phyloP scores from a whole-genome alignment of 2,113 vertebrate species.

The Brachionichthys hirsutus region DNA sequence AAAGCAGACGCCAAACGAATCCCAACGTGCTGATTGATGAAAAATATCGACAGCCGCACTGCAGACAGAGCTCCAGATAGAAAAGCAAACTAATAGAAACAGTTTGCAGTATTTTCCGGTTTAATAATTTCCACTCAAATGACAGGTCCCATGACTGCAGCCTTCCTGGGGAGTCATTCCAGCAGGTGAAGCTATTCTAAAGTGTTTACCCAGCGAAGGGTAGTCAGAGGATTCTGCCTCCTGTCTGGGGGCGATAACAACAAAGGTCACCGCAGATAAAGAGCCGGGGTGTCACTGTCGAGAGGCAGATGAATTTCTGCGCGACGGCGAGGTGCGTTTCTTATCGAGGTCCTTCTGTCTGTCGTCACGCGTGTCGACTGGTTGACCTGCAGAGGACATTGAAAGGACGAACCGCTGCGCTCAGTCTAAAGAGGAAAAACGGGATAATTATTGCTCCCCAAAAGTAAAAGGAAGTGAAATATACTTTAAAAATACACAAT shows the following conservation, averaged over 20 bases:
- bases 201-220: conserved; percentile 31
- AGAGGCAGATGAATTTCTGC: conserved; percentile 20
- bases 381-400: no score
- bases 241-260: conserved; percentile 32
- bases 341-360: conserved; percentile 9
- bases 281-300: conserved; percentile 7
- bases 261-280: conserved; percentile 42
- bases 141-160: conserved; percentile 18
- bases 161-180: conserved; percentile 13
- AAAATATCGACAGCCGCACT: no score
- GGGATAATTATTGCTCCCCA: no score
- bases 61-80: no score
- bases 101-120: conserved; percentile 23
- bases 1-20: no score
- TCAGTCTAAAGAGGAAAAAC: no score
- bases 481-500: no score
- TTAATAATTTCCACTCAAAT: conserved; percentile 48
- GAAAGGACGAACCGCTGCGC: no score
- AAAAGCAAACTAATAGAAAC: conserved; percentile 9
- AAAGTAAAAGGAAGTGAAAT: no score
- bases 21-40: no score
- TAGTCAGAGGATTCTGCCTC: conserved; percentile 26
- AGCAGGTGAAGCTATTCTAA: conserved; percentile 26
- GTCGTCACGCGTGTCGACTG: not conserved
- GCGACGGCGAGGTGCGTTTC: not conserved